Evolutionary conservation across 2,888 invertebrate genomes (phyloP), one percentile per base, ranked within the genome.

Genomic region (Pterostichus madidus): DNA sequence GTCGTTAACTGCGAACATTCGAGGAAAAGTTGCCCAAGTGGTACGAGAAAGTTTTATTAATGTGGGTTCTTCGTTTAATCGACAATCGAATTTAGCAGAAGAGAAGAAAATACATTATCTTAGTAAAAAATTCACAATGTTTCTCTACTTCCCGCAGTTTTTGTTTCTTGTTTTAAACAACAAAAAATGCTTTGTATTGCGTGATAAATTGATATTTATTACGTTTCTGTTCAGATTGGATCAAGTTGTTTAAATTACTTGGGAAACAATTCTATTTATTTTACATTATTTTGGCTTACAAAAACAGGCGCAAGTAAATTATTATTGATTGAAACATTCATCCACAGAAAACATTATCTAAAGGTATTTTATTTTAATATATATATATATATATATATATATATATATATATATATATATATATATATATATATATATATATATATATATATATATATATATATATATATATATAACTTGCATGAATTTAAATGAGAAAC

Each of bases 21-120:
- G 35, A 13, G n/a, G n/a, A 59, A 59, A 59, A 24, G 31, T 64
- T 64, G 13, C 11, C 64, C 35, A 13, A 64, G 64, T 31, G 31
- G 31, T 64, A 39, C 35, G 35, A 13, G n/a, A 64, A 64, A 64
- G 35, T 64, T 64, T 64, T 64, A 64, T 64, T 64, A 35, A 64
- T 35, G 13, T 64, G 31, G 35, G 64, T 3, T 64, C 31, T 64
- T 35, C 64, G 11, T 7, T 64, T 64, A 49, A 35, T 64, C 64
- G 64, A 32, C 35, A 64, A 39, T 64, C 64, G 64, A 35, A 64
- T 64, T 35, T 35, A 64, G 5, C 39, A 39, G 31, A 64, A 64
- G 31, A 35, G 7, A 32, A 11, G 64, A 64, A 64, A 39, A 35
- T 64, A 64, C n/a, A 64, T 64, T 64, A 32, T 35, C 32, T 61